Evolutionary conservation across 2,113 vertebrate species (phyloP).

Genomic region (Leptocoma aspasia): DNA sequence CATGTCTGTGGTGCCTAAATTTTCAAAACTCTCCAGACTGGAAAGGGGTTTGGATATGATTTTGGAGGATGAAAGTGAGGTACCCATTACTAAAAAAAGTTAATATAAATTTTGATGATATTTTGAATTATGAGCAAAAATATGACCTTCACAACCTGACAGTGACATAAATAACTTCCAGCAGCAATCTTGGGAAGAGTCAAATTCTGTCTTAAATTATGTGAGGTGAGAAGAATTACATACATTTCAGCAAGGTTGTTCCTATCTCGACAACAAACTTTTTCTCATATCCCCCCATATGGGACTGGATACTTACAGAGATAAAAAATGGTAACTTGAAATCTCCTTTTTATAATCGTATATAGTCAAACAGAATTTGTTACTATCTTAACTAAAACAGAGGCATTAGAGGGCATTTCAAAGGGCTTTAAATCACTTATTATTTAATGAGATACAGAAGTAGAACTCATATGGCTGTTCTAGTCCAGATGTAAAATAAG

Average conservation of each 20-base stretch:
- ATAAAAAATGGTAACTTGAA: neutral
- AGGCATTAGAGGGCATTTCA: neutral
- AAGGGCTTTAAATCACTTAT: neutral
- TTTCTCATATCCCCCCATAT: neutral
- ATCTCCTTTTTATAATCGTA: neutral
- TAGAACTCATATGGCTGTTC: neutral
- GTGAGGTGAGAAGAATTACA: neutral
- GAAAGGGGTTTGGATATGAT: neutral
- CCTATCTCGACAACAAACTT: neutral
- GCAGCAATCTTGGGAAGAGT: neutral
- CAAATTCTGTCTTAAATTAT: neutral
- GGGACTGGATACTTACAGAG: neutral
- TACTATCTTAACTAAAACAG: neutral
- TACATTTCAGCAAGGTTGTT: neutral
- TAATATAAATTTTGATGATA: neutral
- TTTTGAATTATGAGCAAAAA: neutral
- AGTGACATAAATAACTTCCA: neutral
- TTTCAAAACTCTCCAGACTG: neutral
- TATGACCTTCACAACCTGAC: neutral
- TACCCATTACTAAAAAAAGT: neutral
- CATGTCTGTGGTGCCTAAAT: neutral
- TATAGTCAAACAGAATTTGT: neutral
- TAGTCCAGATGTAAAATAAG: neutral
- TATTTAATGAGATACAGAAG: neutral
- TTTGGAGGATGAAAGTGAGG: neutral